phyloP scores from a whole-genome alignment of 2,888 invertebrate genomes.

The Yponomeuta cagnagella region DNA sequence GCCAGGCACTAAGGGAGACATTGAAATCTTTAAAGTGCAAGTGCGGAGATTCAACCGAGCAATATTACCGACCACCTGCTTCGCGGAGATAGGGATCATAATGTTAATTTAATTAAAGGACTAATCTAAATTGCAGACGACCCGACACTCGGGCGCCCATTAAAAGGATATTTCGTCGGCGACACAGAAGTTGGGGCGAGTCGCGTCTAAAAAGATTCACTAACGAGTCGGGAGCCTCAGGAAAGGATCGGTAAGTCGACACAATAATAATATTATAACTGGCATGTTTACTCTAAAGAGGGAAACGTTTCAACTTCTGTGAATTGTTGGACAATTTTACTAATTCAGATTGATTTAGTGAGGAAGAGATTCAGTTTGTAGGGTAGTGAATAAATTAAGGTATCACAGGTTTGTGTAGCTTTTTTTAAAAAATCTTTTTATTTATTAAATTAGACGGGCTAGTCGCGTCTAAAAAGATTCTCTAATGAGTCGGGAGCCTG shows the following conservation, averaged over 20 bases:
- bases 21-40: constrained; percentile 19
- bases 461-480: constrained; percentile 59
- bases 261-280: constrained; percentile 13
- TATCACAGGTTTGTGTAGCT: not conserved
- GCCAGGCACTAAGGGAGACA: constrained; percentile 27
- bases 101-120: constrained; percentile 76
- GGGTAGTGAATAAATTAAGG: not conserved
- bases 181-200: constrained; percentile 60
- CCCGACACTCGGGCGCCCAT: constrained; percentile 70
- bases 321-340: not conserved
- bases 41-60: constrained; percentile 46
- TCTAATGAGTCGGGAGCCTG: not conserved
- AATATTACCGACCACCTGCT: constrained; percentile 70
- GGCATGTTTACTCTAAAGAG: not conserved
- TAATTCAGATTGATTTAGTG: not conserved
- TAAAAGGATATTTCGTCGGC: constrained; percentile 72
- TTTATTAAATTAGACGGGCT: constrained; percentile 27
- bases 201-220: constrained; percentile 54
- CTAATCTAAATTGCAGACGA: constrained; percentile 76
- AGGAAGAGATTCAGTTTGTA: not conserved
- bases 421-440: too few relatives aligned
- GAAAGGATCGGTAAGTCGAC: constrained; percentile 6
- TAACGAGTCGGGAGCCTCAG: constrained; percentile 2
- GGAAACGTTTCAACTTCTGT: not conserved
- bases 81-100: constrained; percentile 70